phyloP scores from a whole-genome alignment of 2,888 invertebrate species.

The Zaprionus bogoriensis region DNA sequence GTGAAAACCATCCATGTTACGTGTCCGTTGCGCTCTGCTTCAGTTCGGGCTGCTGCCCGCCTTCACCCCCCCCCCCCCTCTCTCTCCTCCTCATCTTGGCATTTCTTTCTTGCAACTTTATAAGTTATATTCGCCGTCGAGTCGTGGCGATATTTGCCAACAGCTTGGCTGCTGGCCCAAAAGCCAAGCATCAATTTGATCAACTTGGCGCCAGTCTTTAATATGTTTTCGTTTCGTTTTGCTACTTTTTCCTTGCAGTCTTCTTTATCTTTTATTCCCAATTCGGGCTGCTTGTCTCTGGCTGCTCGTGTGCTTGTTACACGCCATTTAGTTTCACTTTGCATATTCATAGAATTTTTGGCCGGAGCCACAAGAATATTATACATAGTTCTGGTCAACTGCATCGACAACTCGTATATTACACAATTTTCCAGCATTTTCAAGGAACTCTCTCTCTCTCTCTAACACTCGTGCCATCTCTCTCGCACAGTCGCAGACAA shows the following conservation, averaged over 20 bases:
- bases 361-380: constrained; percentile 39
- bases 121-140: constrained; percentile 41
- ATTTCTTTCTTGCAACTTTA: constrained; percentile 38
- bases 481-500: background rate
- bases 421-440: constrained; percentile 22
- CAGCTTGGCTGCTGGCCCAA: constrained; percentile 60
- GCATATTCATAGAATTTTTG: constrained; percentile 59
- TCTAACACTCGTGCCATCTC: background rate
- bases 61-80: background rate
- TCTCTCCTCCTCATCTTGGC: background rate
- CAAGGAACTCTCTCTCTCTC: background rate
- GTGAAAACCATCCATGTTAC: constrained; percentile 49
- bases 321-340: constrained; percentile 71
- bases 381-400: constrained; percentile 35
- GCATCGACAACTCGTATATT: constrained; percentile 21
- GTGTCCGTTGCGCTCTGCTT: constrained; percentile 70
- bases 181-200: constrained; percentile 73
- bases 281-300: too few species aligned
- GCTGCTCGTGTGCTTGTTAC: constrained; percentile 50
- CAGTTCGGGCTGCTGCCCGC: constrained; percentile 2
- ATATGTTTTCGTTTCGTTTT: constrained; percentile 52
- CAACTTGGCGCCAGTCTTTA: constrained; percentile 72
- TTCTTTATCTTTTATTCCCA: constrained; percentile 13
- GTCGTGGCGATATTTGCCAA: constrained; percentile 25
- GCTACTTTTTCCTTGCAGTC: background rate